Evolutionary conservation across 1,140 invertebrate species (phyloP).

Genomic region (Triops cancriformis): DNA sequence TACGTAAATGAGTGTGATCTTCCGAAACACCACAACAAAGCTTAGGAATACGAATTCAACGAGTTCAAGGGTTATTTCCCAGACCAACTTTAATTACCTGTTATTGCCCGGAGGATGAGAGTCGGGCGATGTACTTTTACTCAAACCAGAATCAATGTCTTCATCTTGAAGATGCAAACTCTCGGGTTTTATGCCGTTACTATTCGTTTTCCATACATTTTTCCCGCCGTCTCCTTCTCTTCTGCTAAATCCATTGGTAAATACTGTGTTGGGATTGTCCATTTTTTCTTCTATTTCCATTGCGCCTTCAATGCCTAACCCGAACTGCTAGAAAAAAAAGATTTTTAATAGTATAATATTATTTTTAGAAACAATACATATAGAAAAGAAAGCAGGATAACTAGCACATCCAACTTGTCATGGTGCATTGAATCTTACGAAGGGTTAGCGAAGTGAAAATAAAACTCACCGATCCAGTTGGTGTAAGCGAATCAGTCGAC

Average conservation of each 20-base stretch:
- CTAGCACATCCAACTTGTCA: background rate
- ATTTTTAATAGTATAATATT: background rate
- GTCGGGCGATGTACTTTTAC: conserved; percentile 22
- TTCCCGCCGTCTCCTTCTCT: background rate
- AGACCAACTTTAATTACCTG: background rate
- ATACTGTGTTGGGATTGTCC: background rate
- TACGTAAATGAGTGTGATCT: background rate
- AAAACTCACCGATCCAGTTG: background rate
- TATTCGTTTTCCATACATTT: conserved; percentile 3
- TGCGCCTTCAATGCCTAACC: background rate
- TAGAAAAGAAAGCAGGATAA: background rate
- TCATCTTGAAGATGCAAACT: background rate
- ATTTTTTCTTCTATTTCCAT: background rate
- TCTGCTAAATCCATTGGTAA: conserved; percentile 7
- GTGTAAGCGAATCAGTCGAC: conserved; percentile 1
- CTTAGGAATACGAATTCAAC: background rate
- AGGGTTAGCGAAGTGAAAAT: background rate
- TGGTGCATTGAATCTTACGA: background rate
- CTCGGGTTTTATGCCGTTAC: background rate
- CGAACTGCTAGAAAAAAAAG: background rate
- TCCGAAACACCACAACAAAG: background rate
- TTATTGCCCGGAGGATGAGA: conserved; percentile 16
- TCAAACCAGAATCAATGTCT: conserved; percentile 20
- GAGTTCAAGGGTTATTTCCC: background rate
- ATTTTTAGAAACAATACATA: background rate